phyloP scores from a whole-genome alignment of 1,140 invertebrate genomes.

The Goniozus legneri region DNA sequence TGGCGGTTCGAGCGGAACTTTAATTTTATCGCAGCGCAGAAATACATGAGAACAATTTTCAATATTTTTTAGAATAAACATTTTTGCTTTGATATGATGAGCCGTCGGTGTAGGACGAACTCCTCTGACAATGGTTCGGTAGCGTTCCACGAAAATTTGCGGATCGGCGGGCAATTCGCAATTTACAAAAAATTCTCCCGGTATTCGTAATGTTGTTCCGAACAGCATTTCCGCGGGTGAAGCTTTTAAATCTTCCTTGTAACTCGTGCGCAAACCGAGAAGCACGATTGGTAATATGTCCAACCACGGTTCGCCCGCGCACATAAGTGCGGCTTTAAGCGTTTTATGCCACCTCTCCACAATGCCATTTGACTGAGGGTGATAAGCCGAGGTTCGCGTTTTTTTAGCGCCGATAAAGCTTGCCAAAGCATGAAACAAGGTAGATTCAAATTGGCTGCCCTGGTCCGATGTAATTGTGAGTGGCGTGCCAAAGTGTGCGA shows the following conservation, averaged over 20 bases:
- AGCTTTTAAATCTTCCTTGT: constrained; percentile 14
- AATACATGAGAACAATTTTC: not conserved
- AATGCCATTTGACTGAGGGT: constrained; percentile 38
- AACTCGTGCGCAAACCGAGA: constrained; percentile 30
- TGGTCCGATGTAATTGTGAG: too few species aligned
- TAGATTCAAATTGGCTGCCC: constrained; percentile 2
- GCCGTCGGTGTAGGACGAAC: too few species aligned
- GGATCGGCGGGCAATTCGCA: constrained; percentile 10
- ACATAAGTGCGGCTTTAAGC: constrained; percentile 32
- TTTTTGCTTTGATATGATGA: too few species aligned
- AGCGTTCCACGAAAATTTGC: constrained; percentile 19
- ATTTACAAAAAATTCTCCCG: constrained; percentile 34
- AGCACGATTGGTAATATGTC: constrained; percentile 34
- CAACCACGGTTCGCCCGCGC: constrained; percentile 22
- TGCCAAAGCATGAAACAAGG: constrained; percentile 1
- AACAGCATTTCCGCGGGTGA: constrained; percentile 36
- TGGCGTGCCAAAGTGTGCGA: constrained; percentile 33
- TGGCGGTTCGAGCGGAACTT: not conserved
- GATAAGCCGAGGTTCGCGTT: too few species aligned
- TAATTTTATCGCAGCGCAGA: too few species aligned
- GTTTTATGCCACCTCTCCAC: constrained; percentile 33
- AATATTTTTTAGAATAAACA: too few species aligned
- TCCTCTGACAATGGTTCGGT: not conserved
- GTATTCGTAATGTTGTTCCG: constrained; percentile 29
- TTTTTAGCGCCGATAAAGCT: not conserved